Percentiles rank a stretch among this genome's conserved stretches.
phyloP scores from a whole-genome alignment of 2,797 vertebrate genomes.

The Rhinichthys osculus region DNA sequence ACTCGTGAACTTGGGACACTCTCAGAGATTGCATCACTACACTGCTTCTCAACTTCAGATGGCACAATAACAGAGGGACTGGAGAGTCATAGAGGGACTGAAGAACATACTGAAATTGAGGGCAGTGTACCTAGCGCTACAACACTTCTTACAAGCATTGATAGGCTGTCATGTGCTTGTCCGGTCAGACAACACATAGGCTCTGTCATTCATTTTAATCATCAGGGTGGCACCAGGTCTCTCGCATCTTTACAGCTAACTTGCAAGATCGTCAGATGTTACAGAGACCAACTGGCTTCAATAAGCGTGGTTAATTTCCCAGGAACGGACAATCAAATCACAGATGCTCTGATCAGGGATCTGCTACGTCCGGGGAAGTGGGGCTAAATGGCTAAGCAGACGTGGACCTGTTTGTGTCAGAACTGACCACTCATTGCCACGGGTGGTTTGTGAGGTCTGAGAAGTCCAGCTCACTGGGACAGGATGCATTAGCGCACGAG shows the following conservation, averaged over 20 bases:
- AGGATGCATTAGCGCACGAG: neutral
- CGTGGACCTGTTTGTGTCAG: neutral
- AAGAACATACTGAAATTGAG: neutral
- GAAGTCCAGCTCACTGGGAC: neutral
- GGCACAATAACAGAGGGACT: neutral
- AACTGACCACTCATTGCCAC: neutral
- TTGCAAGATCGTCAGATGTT: neutral
- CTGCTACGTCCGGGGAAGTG: neutral
- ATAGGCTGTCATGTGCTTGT: neutral
- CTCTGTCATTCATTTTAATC: neutral
- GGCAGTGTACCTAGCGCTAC: neutral
- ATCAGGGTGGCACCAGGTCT: neutral
- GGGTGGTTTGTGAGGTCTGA: neutral
- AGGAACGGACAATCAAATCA: neutral
- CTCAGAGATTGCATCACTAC: neutral
- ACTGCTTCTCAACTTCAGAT: neutral
- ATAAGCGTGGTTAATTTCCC: neutral
- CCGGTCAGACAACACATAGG: neutral
- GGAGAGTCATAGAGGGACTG: neutral
- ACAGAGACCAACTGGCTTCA: neutral
- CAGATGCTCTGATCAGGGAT: neutral
- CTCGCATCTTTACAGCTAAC: neutral
- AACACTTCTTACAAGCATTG: neutral
- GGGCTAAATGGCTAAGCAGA: neutral
- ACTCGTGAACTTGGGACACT: neutral